Evolutionary conservation across 2,113 vertebrate genomes (phyloP), one percentile per base, ranked within the genome.

Genomic region (Petaurus breviceps): DNA sequence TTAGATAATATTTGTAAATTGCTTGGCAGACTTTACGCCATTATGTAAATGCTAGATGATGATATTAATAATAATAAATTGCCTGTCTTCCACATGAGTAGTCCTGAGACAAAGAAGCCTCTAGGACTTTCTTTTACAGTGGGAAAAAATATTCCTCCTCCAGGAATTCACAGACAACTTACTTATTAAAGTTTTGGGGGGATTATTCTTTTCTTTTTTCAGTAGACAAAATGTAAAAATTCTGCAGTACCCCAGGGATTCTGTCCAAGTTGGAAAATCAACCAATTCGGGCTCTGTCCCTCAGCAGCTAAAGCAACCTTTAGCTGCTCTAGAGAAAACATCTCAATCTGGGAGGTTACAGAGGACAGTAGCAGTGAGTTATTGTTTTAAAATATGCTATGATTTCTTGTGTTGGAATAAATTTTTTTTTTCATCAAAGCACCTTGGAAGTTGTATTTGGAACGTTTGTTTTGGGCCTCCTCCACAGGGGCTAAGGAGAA

Each of bases 331-430:
- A 84, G 37, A 43, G 68, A 37, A 84, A 77, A 77, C 4, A 7
- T n/a, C 16, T 77, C 68, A n/a, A 84, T 84, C 68, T 43, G 37
- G 37, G 68, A 84, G n/a, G 43, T 24, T 61, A 96, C 68, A 22
- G 9, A 50, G 51, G 90, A 51, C 52, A 89, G 9, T 89, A 92
- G 23, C 8, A 91, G 57, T 12, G 50, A 90, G 92, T 93, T 96
- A 46, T 52, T 90, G 24, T 53, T 49, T 43, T 16, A 91, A 92
- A 90, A 3, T 49, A 31, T 94, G 4, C 51, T 61, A 12, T 91
- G 91, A 95, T 92, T 94, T 77, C 89, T 91, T 68, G 37, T 24
- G 3, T 84, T 28, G 46, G 90, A 93, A 94, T 47, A 77, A 49
- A 90, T 23, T 46, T 47, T 7, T 46, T 47, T 7, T 1, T 46